phyloP scores from a whole-genome alignment of 2,113 vertebrate genomes.

The Leptobrachium ailaonicum region DNA sequence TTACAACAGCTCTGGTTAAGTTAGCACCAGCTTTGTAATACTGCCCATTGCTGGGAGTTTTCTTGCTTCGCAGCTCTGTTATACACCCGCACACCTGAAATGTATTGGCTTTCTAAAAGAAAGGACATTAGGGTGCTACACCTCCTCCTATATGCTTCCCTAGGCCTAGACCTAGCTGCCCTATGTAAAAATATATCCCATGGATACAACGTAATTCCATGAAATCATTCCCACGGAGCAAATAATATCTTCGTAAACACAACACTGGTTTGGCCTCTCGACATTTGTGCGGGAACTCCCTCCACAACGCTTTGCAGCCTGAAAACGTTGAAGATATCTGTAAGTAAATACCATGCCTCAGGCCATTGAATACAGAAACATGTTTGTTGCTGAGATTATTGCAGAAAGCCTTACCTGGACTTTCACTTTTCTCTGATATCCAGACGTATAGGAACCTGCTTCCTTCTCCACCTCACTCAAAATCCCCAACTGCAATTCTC shows the following conservation, averaged over 20 bases:
- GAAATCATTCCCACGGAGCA: too few species aligned
- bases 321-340: not conserved
- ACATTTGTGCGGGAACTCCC: not conserved
- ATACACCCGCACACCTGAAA: too few species aligned
- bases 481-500: conserved; percentile 17
- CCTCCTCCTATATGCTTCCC: too few species aligned
- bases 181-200: too few species aligned
- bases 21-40: too few species aligned
- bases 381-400: not conserved
- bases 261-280: not conserved
- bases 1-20: too few species aligned
- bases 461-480: conserved; percentile 22
- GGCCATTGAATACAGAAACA: not conserved
- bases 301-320: not conserved
- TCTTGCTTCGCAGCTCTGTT: too few species aligned
- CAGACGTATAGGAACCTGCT: not conserved
- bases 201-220: too few species aligned
- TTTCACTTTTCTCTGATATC: conserved; percentile 40
- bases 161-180: too few species aligned
- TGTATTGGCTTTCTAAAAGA: too few species aligned
- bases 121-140: too few species aligned
- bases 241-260: not conserved
- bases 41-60: too few species aligned
- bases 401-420: conserved; percentile 29
- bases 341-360: not conserved